These are phyloP conservation scores for Elmis aenea DNA, from an alignment of 2,888 invertebrate genomes.

Conservation along the genomic window DNA sequence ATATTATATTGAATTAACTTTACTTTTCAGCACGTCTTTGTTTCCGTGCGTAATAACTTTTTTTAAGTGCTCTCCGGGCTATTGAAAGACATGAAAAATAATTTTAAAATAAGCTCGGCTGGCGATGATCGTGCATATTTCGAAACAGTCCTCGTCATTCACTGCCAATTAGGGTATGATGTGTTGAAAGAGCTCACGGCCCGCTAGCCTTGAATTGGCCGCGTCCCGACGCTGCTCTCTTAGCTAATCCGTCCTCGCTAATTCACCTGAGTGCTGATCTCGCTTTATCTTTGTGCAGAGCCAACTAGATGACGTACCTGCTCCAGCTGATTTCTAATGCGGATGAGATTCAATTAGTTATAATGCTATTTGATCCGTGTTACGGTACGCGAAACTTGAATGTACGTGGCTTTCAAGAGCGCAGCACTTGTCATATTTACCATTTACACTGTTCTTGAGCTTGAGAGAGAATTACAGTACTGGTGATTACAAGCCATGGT, in stretches of 20 bases:
- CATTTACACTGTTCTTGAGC: too few species aligned
- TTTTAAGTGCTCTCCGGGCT: neutral
- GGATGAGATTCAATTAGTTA: constrained; percentile 44
- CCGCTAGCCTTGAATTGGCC: constrained; percentile 40
- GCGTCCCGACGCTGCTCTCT: constrained; percentile 41
- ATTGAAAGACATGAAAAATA: neutral
- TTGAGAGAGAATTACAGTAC: too few species aligned
- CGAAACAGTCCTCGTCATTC: constrained; percentile 14
- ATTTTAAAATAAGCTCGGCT: neutral
- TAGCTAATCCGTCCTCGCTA: constrained; percentile 39
- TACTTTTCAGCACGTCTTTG: too few species aligned
- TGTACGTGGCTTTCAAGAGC: constrained; percentile 8
- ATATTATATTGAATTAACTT: too few species aligned
- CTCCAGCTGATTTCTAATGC: constrained; percentile 36
- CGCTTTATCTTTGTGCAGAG: constrained; percentile 43
- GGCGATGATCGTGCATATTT: neutral
- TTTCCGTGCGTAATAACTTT: too few species aligned
- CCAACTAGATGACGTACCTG: constrained; percentile 36
- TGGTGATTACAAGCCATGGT: too few species aligned
- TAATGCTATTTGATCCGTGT: constrained; percentile 38
- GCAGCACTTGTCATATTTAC: too few species aligned
- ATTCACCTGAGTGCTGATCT: constrained; percentile 45
- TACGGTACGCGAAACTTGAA: constrained; percentile 19
- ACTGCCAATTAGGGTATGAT: constrained; percentile 31
- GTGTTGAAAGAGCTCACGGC: constrained; percentile 37